Evolutionary conservation across 2,888 invertebrate species (phyloP).

Genomic region (Odontothrips loti): DNA sequence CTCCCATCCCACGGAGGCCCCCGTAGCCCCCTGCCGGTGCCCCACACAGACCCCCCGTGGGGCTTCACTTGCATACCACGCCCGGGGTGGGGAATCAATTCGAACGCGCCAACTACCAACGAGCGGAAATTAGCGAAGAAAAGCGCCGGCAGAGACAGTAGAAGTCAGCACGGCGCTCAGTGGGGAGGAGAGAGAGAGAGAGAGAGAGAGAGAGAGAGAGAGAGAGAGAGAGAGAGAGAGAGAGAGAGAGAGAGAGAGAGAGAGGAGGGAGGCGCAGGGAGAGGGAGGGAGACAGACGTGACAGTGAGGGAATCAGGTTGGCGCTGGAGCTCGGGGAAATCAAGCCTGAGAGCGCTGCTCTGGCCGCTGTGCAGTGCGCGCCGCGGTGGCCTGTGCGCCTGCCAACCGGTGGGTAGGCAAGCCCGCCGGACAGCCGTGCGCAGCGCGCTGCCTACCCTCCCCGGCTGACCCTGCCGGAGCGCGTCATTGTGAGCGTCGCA

Average conservation of each 20-base stretch:
- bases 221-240: conserved; percentile 30
- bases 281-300: background rate
- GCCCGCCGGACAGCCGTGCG: no score
- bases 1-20: background rate
- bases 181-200: conserved; percentile 35
- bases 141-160: conserved; percentile 38
- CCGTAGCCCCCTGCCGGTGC: conserved; percentile 38
- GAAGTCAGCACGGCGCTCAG: conserved; percentile 42
- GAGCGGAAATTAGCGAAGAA: conserved; percentile 35
- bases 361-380: background rate
- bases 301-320: background rate
- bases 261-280: conserved; percentile 36
- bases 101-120: background rate
- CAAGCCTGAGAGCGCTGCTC: background rate
- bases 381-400: no score
- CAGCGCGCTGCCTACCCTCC: no score
- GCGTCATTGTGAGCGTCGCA: background rate
- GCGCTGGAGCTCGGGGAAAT: conserved; percentile 7
- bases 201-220: conserved; percentile 33
- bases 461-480: no score
- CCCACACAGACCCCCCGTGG: no score
- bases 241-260: conserved; percentile 32
- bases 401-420: no score
- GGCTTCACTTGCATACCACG: no score
- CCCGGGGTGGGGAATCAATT: no score